Base-by-base conservation (phyloP, 92 coral and sea anemone species). In the Parazoanthus swiftii region DNA sequence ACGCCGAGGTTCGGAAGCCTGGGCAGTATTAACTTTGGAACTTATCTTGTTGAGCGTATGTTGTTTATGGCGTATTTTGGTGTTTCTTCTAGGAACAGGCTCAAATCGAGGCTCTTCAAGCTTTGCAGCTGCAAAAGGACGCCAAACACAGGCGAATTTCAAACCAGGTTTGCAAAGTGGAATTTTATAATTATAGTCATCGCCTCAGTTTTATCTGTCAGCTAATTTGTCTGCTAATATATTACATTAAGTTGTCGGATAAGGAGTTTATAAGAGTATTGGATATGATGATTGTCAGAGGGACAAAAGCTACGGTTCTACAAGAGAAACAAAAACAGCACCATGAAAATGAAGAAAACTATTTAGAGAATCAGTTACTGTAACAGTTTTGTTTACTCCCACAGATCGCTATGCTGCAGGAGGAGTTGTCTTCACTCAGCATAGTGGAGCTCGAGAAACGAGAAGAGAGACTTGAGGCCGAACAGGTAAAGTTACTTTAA, bases 71-170 rank as follows among this genome's bases (percentile, higher is more conserved):
- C 21, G 10, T 43, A 16, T 76, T 33, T 90, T 39, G 65, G 78
- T 88, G 59, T 79, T 15, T 29, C 36, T 44, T 76, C 37, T 51
- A 97, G 99, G 99, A 94, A 71, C 90, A 89, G 46, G 93, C 99
- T 0, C 99, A 97, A 86, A 94, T 94, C 90, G 98, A 95, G 79
- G 99, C 99, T 6, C 88, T 97, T 78, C 99, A 92, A 82, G 99
- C 96, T n/a, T 90, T 97, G 74, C 99, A 95, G 78, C 82, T 97
- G 56, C 99, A 97, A 78, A 93, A 93, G 65, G 99, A 97, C 59
- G 93, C 91, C 51, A 97, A 97, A 90, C 99, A 97, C 88, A 86
- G 94, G 29, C 92, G 98, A 50, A 93, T 97, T 70, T 90, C 94
- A 25, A 78, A 90, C 81, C 99, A 97, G 95, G 99, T 97, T 81